phyloP scores from a whole-genome alignment of 2,888 invertebrate species.

The Phaedon cochleariae region DNA sequence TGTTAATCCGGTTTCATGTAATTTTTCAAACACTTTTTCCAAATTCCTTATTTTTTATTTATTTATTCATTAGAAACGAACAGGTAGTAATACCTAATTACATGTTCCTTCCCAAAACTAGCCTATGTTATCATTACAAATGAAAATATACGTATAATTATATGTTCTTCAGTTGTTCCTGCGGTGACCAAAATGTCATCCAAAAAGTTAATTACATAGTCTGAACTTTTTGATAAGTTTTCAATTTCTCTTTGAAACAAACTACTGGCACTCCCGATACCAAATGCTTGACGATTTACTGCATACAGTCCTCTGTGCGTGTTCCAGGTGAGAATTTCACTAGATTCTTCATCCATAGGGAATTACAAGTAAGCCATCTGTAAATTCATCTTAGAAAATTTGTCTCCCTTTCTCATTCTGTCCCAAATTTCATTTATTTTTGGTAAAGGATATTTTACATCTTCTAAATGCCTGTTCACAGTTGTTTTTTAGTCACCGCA shows the following conservation, averaged over 20 bases:
- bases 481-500: slow-evolving; percentile 44
- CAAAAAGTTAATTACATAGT: slow-evolving; percentile 47
- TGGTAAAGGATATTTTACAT: no score
- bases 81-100: no score
- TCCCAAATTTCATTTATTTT: slow-evolving; percentile 23
- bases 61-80: no score
- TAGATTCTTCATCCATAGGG: slow-evolving; percentile 46
- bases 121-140: no score
- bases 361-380: slow-evolving; percentile 53
- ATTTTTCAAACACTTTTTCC: no score
- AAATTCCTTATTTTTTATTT: no score
- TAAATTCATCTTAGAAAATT: slow-evolving; percentile 43
- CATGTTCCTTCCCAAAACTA: no score
- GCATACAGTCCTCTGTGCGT: slow-evolving; percentile 54
- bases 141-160: no score
- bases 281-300: slow-evolving; percentile 54
- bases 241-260: slow-evolving; percentile 55
- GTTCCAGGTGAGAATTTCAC: slow-evolving; percentile 45
- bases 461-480: slow-evolving; percentile 38
- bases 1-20: slow-evolving; percentile 48
- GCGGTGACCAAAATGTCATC: slow-evolving; percentile 52
- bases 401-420: neutral
- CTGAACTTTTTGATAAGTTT: slow-evolving; percentile 47
- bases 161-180: slow-evolving; percentile 38
- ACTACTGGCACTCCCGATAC: slow-evolving; percentile 54